Evolutionary conservation across 2,113 vertebrate genomes (phyloP), one percentile per base, ranked within the genome.

Genomic region (Sardina pilchardus): DNA sequence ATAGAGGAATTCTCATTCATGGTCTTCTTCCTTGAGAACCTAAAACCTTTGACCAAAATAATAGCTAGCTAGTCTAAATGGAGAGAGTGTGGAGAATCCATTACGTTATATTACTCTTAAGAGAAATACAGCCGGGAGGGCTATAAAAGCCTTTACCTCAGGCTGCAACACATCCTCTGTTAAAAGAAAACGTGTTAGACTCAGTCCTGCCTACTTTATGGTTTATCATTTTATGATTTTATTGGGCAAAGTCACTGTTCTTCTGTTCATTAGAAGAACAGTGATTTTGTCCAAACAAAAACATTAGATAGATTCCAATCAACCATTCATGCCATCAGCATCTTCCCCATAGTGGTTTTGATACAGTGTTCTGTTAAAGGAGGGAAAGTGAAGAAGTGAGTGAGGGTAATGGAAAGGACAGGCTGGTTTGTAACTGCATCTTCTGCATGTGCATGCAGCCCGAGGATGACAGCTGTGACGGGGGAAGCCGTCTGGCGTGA

Each of bases 11-110:
- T 88, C 43, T 83, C 47, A 81, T 48, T 90, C n/a, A 86, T 85
- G 43, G 82, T 59, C 87, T 85, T 45, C 83, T 26, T 86, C 71
- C 44, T 78, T 75, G 34, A 71, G 80, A 81, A 81, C 83, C 50
- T 82, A 48, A 83, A 86, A 84, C 67, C 56, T 83, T 83, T 85
- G 50, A 88, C 89, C 88, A 88, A 85, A 89, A 89, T 84, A 87
- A 84, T 82, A 90, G 83, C 53, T 83, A 82, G 71, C 45, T 84
- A 82, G 71, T 88, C 36, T 81, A 85, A 87, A 84, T 50, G 30
- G 43, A 43, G 50, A 80, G 80, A 86, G 82, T 82, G 78, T 83
- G 85, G 86, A 87, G 82, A 89, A 89, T 83, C 82, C 56, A 88
- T 92, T 87, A 87, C 84, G 82, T 89, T 86, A 86, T 87, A 90